Evolutionary conservation across 2,888 invertebrate species (phyloP), one percentile per base, ranked within the genome.

Genomic region (Silvanus unidentatus): DNA sequence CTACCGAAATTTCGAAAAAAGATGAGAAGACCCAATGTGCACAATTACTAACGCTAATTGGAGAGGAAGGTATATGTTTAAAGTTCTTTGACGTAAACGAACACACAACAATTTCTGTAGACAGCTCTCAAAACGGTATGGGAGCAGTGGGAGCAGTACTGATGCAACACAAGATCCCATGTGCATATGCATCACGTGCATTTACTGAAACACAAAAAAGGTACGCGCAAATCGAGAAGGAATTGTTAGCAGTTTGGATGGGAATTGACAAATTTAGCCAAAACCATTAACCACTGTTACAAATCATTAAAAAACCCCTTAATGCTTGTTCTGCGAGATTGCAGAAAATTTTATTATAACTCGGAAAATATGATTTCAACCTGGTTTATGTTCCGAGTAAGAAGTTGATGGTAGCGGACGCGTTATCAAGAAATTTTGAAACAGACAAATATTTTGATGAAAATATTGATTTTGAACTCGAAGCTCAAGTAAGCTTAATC

Each of bases 91-190:
- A 43, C 30, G 36, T 35, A 32, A 43, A 49, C 22, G 37, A 43
- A 40, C 27, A 36, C 28, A 42, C 47, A 9, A 40, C 43, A 11
- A 34, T 58, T 29, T 49, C 49, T 30, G 52, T 53, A 22, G 58
- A 59, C 47, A 49, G 52, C 13, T 49, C 48, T 34, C 37, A 47
- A 40, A 46, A 47, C 35, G 50, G 47, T n/a, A 35, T 53, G 13
- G 58, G 57, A 12, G n/a, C n/a, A n/a, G n/a, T n/a, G n/a, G n/a
- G n/a, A n/a, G 49, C 54, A 14, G 47, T 40, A 12, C 22, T 62
- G 11, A 39, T 59, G 9, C 64, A 66, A 37, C 43, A 58, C 32
- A 48, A 54, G 22, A 41, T 50, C 39, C 54, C 60, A 40, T 56
- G 69, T 15, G 59, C 62, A 3, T 46, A 44, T 30, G 48, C 44